Evolutionary conservation across 2,797 vertebrate genomes (phyloP), one percentile per base, ranked within the genome.

Genomic region (Galagoides demidoff): DNA sequence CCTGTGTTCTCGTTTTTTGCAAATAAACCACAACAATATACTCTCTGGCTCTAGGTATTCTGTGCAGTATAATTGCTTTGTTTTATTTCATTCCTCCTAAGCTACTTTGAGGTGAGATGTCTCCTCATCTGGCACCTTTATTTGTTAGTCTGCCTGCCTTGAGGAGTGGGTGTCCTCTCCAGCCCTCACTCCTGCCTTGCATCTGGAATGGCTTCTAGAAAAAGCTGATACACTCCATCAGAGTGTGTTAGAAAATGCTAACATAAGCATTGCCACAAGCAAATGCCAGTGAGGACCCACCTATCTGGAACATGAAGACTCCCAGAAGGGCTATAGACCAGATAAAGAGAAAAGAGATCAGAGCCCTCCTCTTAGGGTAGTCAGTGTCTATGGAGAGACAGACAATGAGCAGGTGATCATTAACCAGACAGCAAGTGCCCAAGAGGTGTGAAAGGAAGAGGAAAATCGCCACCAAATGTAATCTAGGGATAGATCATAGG

Each of bases 181-280:
- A 89, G 19, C 1, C 0, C 27, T 81, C 1, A 0, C 8, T 57
- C 7, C 82, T 77, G 25, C 85, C 57, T 34, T 17, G 2, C 37
- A 45, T 55, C 43, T 76, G 34, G 19, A 74, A 39, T 81, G 23
- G 1, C 34, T 49, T 17, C 31, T 78, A 52, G 12, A 74, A 31
- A 82, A 86, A 39, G 22, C 9, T 88, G 7, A 2, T 16, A 19
- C 3, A 19, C 1, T 0, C 0, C 0, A 14, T 43, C 11, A 82
- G 66, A 5, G 11, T 68, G 2, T 59, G 25, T 68, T 74, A 39
- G 12, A 89, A 63, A 43, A 12, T 37, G 2, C 27, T 12, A n/a
- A n/a, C n/a, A n/a, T n/a, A n/a, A n/a, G n/a, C n/a, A 17, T 57
- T 37, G 4, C 25, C 63, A 20, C 29, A 77, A 59, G 29, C 68